Conservation (phyloP, 2,797 vertebrate species). For the Rhinophrynus dorsalis region DNA sequence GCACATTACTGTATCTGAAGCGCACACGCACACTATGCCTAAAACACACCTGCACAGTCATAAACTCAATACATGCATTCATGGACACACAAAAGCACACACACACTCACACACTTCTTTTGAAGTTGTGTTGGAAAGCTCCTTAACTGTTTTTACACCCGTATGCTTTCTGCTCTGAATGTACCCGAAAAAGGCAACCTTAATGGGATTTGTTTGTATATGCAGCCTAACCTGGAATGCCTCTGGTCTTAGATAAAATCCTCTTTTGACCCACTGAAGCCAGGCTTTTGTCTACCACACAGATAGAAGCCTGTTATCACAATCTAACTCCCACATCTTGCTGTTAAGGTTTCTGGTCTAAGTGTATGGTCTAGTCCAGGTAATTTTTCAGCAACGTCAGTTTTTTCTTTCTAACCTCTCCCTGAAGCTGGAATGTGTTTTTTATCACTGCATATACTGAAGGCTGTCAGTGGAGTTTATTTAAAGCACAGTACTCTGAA, state of each 20-base stretch:
- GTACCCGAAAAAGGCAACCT: constrained; percentile 56
- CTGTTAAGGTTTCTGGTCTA: constrained; percentile 56
- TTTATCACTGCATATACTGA: constrained; percentile 57
- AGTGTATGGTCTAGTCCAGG: constrained; percentile 62
- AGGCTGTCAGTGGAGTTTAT: constrained; percentile 59
- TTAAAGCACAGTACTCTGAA: constrained; percentile 59
- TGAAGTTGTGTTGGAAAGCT: too few species aligned
- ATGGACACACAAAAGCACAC: too few species aligned
- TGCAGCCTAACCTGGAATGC: constrained; percentile 61
- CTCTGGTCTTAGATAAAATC: constrained; percentile 62
- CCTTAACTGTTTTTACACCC: too few species aligned
- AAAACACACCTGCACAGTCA: too few species aligned
- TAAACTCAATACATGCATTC: too few species aligned
- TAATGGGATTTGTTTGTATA: constrained; percentile 58
- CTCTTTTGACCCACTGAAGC: constrained; percentile 55
- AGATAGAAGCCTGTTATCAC: constrained; percentile 62
- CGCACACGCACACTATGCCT: too few species aligned
- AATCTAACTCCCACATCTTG: constrained; percentile 60
- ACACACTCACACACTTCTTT: too few species aligned
- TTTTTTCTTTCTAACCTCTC: constrained; percentile 51
- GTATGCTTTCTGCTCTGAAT: background rate
- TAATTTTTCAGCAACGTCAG: constrained; percentile 64
- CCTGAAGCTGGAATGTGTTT: constrained; percentile 54
- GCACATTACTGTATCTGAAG: too few species aligned
- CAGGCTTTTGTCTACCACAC: constrained; percentile 59